Conservation (phyloP, 2,113 vertebrate species). For the Cinclus mexicanus region DNA sequence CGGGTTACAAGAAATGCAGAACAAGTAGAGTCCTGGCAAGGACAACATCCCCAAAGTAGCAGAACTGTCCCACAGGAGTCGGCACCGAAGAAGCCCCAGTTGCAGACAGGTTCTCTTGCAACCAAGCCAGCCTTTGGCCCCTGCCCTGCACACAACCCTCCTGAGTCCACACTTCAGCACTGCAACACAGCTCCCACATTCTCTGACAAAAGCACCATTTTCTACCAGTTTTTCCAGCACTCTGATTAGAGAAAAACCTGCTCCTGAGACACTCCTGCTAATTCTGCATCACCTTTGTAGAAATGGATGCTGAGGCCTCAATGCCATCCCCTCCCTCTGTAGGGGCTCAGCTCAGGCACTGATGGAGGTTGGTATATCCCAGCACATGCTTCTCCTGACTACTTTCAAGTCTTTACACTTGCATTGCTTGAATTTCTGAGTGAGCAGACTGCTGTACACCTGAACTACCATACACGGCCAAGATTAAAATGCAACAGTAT, state of each 20-base stretch:
- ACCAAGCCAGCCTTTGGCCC: accelerated
- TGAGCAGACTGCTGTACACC: neutral
- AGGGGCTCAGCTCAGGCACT: too few relatives aligned
- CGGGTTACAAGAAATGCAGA: accelerated
- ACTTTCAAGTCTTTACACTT: neutral
- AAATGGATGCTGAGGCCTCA: neutral
- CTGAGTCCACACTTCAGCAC: accelerated
- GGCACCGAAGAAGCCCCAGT: neutral
- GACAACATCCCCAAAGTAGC: neutral
- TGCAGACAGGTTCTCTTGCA: accelerated
- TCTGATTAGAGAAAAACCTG: neutral
- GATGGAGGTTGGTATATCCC: neutral
- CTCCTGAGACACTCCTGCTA: neutral
- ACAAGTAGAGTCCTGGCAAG: neutral
- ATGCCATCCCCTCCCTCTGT: neutral
- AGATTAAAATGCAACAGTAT: neutral
- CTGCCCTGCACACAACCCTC: neutral
- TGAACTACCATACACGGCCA: accelerated
- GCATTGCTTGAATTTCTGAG: neutral
- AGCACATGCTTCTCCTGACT: neutral
- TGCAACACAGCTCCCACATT: too few relatives aligned
- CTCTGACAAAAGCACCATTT: accelerated
- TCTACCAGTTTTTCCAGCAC: neutral
- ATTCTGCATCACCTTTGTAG: neutral
- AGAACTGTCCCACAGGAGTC: neutral